These are phyloP conservation scores for Styela plicata DNA, from an alignment of 23 tunicate genomes.

Conservation along the genomic window DNA sequence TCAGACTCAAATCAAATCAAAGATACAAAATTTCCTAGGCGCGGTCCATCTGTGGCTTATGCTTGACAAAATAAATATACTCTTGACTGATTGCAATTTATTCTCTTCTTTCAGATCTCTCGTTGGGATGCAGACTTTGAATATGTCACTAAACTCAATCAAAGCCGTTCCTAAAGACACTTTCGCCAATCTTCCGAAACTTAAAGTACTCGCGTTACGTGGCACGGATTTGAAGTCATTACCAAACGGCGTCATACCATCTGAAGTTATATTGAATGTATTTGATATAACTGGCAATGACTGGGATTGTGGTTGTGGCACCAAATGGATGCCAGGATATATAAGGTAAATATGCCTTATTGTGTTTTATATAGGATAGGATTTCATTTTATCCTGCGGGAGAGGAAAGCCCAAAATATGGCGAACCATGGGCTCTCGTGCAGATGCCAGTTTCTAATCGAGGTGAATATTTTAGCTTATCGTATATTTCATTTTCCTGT, in stretches of 20 bases:
- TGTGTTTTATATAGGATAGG: no score
- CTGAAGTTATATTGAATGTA: conserved; percentile 49
- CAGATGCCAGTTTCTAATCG: no score
- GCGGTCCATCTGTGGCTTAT: no score
- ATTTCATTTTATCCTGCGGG: no score
- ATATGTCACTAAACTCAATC: conserved; percentile 63
- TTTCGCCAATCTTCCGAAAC: conserved; percentile 24
- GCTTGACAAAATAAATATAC: no score
- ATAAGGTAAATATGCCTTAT: conserved; percentile 76
- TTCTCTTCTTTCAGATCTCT: conserved; percentile 44
- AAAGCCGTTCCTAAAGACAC: conserved; percentile 32
- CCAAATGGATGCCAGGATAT: conserved; percentile 55
- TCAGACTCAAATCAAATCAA: no score
- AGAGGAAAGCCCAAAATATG: no score
- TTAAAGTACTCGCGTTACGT: conserved; percentile 61
- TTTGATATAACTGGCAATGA: conserved; percentile 63
- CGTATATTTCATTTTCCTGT: no score
- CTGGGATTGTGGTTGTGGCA: conserved; percentile 63
- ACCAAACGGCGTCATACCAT: conserved; percentile 52
- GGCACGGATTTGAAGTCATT: conserved; percentile 41
- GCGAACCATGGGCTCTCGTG: no score
- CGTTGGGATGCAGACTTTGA: conserved; percentile 42
- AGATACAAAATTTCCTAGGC: no score
- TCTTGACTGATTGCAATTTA: no score
- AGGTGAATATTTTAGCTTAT: no score